Evolutionary conservation across 2,113 vertebrate species (phyloP).

Genomic region (Sapajus apella): DNA sequence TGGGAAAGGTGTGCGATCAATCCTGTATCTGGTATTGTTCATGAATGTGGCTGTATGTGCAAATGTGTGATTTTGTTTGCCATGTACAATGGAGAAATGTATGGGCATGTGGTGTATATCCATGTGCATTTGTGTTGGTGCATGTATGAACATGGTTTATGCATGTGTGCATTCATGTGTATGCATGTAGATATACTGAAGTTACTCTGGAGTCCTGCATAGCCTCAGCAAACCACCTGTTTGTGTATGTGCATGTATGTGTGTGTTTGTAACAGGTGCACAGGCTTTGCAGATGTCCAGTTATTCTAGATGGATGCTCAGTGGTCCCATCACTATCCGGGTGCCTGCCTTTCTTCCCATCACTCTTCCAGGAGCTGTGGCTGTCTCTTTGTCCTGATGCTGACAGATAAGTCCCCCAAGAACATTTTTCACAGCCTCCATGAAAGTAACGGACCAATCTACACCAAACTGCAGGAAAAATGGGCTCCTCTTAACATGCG

Average conservation of each 20-base stretch:
- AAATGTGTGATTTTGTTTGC: neutral
- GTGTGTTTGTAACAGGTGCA: neutral
- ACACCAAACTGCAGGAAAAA: neutral
- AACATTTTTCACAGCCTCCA: neutral
- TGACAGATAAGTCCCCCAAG: neutral
- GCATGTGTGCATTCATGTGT: too few relatives aligned
- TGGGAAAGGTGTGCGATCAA: neutral
- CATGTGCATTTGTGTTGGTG: too few relatives aligned
- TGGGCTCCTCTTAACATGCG: neutral
- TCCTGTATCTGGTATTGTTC: fast-evolving
- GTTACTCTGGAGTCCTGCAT: too few relatives aligned
- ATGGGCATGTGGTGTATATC: too few relatives aligned
- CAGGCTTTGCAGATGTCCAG: neutral
- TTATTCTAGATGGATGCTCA: neutral
- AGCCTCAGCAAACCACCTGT: too few relatives aligned
- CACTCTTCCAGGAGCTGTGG: neutral
- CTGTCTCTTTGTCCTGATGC: neutral
- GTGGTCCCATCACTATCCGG: neutral
- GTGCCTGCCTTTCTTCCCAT: neutral
- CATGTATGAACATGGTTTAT: neutral
- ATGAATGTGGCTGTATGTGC: too few relatives aligned
- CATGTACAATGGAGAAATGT: neutral
- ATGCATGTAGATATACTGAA: neutral
- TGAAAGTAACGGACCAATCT: neutral
- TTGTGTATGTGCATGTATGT: fast-evolving